These are phyloP conservation scores for Matsumurasca onukii DNA, from an alignment of 1,140 invertebrate genomes.

Conservation along the genomic window DNA sequence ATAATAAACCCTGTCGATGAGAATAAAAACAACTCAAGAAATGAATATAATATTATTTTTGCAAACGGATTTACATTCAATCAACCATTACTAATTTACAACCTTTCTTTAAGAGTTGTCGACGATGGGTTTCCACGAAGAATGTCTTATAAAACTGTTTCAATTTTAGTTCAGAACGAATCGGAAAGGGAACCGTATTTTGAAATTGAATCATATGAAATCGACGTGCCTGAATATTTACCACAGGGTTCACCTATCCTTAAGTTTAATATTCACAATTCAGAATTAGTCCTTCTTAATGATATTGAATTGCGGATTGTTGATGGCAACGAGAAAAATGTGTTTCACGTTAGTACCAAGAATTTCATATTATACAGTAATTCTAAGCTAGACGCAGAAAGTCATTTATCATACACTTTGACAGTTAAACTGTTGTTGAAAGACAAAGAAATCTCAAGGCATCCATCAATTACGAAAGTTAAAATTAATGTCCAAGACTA, in stretches of 20 bases:
- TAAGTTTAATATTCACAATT: constrained; percentile 79
- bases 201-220: constrained; percentile 82
- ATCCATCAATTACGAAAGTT: constrained; percentile 84
- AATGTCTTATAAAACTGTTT: constrained; percentile 70
- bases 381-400: constrained; percentile 76
- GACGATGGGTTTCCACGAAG: constrained; percentile 78
- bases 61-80: constrained; percentile 74
- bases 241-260: constrained; percentile 86
- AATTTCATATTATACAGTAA: constrained; percentile 77
- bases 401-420: constrained; percentile 74
- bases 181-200: constrained; percentile 87
- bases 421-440: constrained; percentile 81
- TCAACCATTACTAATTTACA: constrained; percentile 72
- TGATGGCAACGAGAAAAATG: constrained; percentile 68
- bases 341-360: constrained; percentile 80
- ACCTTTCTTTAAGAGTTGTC: constrained; percentile 78
- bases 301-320: constrained; percentile 82
- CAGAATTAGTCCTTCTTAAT: constrained; percentile 75
- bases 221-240: constrained; percentile 83
- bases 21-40: constrained; percentile 48
- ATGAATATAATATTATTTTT: constrained; percentile 75
- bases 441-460: constrained; percentile 74
- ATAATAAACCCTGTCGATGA: constrained; percentile 59
- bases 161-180: constrained; percentile 71
- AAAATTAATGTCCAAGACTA: constrained; percentile 82